These are phyloP conservation scores for Dunckerocampus dactyliophorus DNA, from an alignment of 2,113 vertebrate species.

Conservation along the genomic window DNA sequence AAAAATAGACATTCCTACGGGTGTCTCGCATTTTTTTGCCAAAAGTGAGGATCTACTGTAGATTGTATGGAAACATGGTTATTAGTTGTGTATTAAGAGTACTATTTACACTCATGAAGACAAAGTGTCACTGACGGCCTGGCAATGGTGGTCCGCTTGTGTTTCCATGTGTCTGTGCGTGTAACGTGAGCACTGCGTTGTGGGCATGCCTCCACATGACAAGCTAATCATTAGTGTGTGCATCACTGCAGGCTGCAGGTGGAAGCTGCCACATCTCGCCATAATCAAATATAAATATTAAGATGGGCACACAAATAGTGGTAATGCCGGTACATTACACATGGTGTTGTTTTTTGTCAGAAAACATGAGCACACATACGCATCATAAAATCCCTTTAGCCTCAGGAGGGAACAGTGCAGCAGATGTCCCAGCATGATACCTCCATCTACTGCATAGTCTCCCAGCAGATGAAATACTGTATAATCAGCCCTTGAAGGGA, in stretches of 20 bases:
- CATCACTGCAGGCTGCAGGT: conserved; percentile 14
- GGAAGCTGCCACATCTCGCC: conserved; percentile 11
- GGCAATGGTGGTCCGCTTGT: conserved; percentile 9
- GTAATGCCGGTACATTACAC: conserved; percentile 24
- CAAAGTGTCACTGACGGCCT: neutral
- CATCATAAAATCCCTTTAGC: conserved; percentile 19
- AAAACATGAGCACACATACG: neutral
- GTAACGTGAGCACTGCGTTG: conserved; percentile 4
- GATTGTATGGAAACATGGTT: neutral
- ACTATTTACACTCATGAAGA: neutral
- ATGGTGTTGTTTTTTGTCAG: conserved; percentile 28
- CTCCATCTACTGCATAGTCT: conserved; percentile 7
- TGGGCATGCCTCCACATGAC: conserved; percentile 30
- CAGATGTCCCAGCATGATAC: conserved; percentile 49
- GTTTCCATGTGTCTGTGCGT: conserved; percentile 7
- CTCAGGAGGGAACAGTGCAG: conserved; percentile 28
- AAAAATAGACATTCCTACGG: no score
- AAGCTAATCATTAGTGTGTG: conserved; percentile 21
- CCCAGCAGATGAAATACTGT: conserved; percentile 15
- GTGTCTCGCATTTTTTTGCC: no score
- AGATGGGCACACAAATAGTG: conserved; percentile 32
- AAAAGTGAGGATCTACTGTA: no score
- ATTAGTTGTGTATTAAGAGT: neutral
- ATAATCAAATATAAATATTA: conserved; percentile 31
- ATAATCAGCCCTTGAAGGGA: conserved; percentile 26